These are phyloP conservation scores for Phymatocera aterrima DNA, from an alignment of 2,888 invertebrate genomes.

Conservation along the genomic window DNA sequence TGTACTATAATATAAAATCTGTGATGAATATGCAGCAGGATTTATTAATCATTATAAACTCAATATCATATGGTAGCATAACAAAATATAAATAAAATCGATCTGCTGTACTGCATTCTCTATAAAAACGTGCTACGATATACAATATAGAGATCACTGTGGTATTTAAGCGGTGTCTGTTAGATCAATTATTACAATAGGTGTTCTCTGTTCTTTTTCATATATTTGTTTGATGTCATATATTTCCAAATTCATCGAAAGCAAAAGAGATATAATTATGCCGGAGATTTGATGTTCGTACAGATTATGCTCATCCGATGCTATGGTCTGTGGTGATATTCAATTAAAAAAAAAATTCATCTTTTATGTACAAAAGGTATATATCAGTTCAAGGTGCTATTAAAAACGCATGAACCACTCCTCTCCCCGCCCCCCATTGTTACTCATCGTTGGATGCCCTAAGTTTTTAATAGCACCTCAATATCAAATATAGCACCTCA, in stretches of 20 bases:
- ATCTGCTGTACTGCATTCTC: constrained; percentile 33
- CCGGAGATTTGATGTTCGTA: constrained; percentile 4
- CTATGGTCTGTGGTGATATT: neutral
- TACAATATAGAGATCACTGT: constrained; percentile 12
- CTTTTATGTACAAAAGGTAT: constrained; percentile 29
- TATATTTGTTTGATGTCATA: neutral
- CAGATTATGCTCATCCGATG: neutral
- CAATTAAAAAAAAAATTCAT: constrained; percentile 13
- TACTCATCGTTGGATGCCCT: too few species aligned
- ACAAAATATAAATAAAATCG: constrained; percentile 44
- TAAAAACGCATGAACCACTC: too few species aligned
- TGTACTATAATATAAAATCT: neutral
- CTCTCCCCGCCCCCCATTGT: too few species aligned
- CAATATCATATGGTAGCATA: constrained; percentile 42
- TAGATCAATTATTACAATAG: neutral
- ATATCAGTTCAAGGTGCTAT: constrained; percentile 12
- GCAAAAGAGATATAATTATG: neutral
- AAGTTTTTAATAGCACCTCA: too few species aligned
- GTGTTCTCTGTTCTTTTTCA: neutral
- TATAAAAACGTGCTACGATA: too few species aligned
- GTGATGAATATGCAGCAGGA: constrained; percentile 46
- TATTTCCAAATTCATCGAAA: neutral
- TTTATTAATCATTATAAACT: constrained; percentile 43
- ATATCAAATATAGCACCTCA: too few species aligned
- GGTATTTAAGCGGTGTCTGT: constrained; percentile 3